phyloP scores from a whole-genome alignment of 2,888 invertebrate species.

The Calameuta filiformis region DNA sequence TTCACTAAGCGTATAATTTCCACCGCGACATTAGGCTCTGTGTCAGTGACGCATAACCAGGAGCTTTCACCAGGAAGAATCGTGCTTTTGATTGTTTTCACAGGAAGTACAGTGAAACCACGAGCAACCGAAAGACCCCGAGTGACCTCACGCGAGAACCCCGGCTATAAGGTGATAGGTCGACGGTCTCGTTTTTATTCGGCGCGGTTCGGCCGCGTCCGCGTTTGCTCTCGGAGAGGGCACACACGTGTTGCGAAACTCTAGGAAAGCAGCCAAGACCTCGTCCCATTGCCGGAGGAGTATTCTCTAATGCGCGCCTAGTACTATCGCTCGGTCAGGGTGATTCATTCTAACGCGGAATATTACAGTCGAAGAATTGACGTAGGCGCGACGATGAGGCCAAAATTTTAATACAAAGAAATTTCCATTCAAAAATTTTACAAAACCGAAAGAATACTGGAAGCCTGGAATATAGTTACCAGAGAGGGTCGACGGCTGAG shows the following conservation, averaged over 20 bases:
- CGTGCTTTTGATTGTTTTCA: background rate
- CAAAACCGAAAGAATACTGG: background rate
- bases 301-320: background rate
- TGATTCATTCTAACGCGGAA: background rate
- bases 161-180: background rate
- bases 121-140: background rate
- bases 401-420: background rate
- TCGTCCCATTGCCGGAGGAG: conserved; percentile 1
- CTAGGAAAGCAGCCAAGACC: background rate
- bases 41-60: background rate
- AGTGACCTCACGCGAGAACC: background rate
- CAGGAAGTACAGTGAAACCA: background rate
- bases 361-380: background rate
- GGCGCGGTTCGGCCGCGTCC: background rate
- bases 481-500: background rate
- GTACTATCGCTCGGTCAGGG: background rate
- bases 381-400: background rate
- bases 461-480: background rate
- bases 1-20: background rate
- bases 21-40: background rate
- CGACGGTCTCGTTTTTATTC: background rate
- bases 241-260: background rate
- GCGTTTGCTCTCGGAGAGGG: background rate
- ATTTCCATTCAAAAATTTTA: background rate
- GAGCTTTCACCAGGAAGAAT: background rate